Percentiles rank a stretch among this genome's conserved stretches.
phyloP scores from a whole-genome alignment of 1,140 invertebrate genomes.

The Aethina tumida region DNA sequence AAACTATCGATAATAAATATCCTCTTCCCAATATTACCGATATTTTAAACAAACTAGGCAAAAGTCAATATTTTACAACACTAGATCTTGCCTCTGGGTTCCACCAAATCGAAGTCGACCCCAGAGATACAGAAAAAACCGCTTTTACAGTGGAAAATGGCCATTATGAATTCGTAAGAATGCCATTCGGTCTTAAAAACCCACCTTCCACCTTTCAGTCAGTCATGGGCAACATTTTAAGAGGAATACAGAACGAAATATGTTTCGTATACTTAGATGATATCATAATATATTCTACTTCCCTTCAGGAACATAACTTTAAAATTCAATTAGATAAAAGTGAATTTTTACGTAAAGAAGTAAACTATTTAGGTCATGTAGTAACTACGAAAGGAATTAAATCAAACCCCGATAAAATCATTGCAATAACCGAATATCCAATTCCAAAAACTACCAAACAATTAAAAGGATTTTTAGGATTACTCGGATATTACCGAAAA shows the following conservation, averaged over 20 bases:
- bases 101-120: conserved; percentile 12
- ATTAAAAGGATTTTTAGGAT: no score
- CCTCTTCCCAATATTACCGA: conserved; percentile 38
- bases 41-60: conserved; percentile 34
- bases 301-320: conserved; percentile 30
- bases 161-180: conserved; percentile 19
- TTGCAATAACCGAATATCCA: conserved; percentile 16
- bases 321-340: no score
- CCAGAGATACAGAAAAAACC: conserved; percentile 30
- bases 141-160: conserved; percentile 25
- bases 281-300: conserved; percentile 26
- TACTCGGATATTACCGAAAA: no score
- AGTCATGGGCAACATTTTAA: conserved; percentile 12
- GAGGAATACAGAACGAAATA: conserved; percentile 9
- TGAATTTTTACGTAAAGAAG: no score
- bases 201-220: conserved; percentile 8
- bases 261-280: conserved; percentile 32
- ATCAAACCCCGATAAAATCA: conserved; percentile 11
- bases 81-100: conserved; percentile 32
- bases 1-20: conserved; percentile 37
- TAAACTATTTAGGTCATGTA: no score
- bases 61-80: conserved; percentile 31
- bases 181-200: conserved; percentile 20
- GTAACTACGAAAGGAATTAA: no score
- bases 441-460: no score